These are phyloP conservation scores for Limulus polyphemus DNA, from an alignment of 2,888 invertebrate genomes.

Conservation along the genomic window DNA sequence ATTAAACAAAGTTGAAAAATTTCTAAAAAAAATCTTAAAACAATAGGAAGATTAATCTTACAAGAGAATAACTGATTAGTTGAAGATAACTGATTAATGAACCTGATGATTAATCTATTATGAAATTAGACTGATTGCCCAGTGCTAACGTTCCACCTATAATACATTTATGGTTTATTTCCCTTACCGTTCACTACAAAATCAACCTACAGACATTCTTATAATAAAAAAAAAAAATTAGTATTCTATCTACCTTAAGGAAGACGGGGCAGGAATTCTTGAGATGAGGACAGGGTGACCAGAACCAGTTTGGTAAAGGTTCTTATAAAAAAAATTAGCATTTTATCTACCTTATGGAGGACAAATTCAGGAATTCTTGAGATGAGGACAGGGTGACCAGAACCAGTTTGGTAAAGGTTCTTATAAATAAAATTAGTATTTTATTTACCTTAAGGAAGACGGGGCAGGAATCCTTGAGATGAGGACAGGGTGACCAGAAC, in stretches of 20 bases:
- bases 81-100: not conserved
- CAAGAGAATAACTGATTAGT: slow-evolving; percentile 5
- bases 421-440: no score
- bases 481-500: slow-evolving; percentile 87
- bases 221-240: no score
- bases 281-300: slow-evolving; percentile 87
- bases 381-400: slow-evolving; percentile 88
- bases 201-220: no score
- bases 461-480: slow-evolving; percentile 79
- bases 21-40: no score
- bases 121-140: no score
- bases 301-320: slow-evolving; percentile 65
- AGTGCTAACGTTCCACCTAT: no score
- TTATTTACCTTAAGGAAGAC: slow-evolving; percentile 63
- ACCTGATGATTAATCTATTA: slow-evolving; percentile 10
- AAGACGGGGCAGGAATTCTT: slow-evolving; percentile 83
- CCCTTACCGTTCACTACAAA: no score
- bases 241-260: slow-evolving; percentile 66
- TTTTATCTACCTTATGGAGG: slow-evolving; percentile 56
- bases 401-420: slow-evolving; percentile 67
- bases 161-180: no score
- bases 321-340: no score
- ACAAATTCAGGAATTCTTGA: slow-evolving; percentile 83
- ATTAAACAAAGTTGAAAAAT: no score
- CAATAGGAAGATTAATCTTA: not conserved